These are phyloP conservation scores for Tenodera sinensis DNA, from an alignment of 2,888 invertebrate species.

Conservation along the genomic window DNA sequence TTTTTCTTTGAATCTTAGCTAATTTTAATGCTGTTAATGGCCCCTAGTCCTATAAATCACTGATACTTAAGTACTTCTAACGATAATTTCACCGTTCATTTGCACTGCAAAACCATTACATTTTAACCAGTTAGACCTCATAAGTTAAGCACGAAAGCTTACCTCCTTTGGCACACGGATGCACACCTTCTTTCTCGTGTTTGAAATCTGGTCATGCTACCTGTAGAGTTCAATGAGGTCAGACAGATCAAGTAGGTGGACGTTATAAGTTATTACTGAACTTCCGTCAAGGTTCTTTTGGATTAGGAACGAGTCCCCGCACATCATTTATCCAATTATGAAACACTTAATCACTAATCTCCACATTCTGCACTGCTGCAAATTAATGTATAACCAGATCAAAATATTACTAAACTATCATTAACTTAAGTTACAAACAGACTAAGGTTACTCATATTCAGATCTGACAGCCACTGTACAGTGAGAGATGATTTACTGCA, in stretches of 20 bases:
- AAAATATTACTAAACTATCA: neutral
- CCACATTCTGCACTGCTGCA: too few relatives aligned
- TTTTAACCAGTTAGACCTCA: too few relatives aligned
- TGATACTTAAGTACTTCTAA: too few relatives aligned
- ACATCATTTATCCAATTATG: neutral
- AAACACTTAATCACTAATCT: neutral
- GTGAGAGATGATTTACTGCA: neutral
- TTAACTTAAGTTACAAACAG: neutral
- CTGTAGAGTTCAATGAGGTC: neutral
- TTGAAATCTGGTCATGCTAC: neutral
- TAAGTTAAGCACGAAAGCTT: too few relatives aligned
- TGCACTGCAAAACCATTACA: too few relatives aligned
- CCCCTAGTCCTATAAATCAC: too few relatives aligned
- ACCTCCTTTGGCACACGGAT: too few relatives aligned
- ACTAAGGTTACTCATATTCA: neutral
- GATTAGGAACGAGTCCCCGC: neutral
- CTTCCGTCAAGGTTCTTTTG: neutral
- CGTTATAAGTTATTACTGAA: neutral
- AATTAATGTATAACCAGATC: neutral
- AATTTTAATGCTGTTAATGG: too few relatives aligned
- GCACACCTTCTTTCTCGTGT: neutral
- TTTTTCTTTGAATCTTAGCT: too few relatives aligned
- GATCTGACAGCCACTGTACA: neutral
- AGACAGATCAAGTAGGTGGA: neutral
- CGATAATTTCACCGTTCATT: too few relatives aligned